These are phyloP conservation scores for Carduelis carduelis DNA, from an alignment of 2,797 vertebrate genomes.

Conservation along the genomic window DNA sequence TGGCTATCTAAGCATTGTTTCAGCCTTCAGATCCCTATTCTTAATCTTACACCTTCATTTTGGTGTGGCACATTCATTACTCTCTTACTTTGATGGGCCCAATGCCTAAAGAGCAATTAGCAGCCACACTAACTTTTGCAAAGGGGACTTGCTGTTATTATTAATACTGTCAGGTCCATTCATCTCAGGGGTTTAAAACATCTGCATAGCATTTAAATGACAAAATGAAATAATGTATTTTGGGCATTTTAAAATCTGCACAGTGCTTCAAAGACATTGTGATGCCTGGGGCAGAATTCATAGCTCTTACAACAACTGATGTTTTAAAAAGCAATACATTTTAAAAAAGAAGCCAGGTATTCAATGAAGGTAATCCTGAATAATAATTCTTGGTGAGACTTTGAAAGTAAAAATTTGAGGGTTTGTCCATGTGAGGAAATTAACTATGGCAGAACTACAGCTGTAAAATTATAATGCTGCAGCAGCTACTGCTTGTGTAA, in stretches of 20 bases:
- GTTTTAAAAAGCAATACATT: not conserved
- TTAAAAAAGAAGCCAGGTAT: not conserved
- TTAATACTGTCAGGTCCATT: not conserved
- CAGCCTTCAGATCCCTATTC: not conserved
- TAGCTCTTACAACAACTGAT: not conserved
- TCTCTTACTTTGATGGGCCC: not conserved
- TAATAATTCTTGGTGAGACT: slow-evolving; percentile 5
- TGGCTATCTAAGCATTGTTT: not conserved
- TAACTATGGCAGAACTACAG: not conserved
- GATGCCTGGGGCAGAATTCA: not conserved
- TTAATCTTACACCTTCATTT: not conserved
- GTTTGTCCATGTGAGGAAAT: slow-evolving; percentile 23
- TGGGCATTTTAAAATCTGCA: not conserved
- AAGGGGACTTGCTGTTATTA: not conserved
- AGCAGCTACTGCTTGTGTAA: slow-evolving; percentile 28
- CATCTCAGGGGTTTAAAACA: not conserved
- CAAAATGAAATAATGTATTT: not conserved
- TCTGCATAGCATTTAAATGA: slow-evolving; percentile 1
- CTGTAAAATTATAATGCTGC: slow-evolving; percentile 35
- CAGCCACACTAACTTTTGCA: not conserved
- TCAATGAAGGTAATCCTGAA: not conserved
- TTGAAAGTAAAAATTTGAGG: slow-evolving; percentile 37
- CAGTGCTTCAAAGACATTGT: not conserved
- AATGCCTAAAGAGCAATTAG: not conserved
- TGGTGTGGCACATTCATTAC: not conserved